Evolutionary conservation across 2,797 vertebrate species (phyloP), one percentile per base, ranked within the genome.

Genomic region (Anolis apletophallus): DNA sequence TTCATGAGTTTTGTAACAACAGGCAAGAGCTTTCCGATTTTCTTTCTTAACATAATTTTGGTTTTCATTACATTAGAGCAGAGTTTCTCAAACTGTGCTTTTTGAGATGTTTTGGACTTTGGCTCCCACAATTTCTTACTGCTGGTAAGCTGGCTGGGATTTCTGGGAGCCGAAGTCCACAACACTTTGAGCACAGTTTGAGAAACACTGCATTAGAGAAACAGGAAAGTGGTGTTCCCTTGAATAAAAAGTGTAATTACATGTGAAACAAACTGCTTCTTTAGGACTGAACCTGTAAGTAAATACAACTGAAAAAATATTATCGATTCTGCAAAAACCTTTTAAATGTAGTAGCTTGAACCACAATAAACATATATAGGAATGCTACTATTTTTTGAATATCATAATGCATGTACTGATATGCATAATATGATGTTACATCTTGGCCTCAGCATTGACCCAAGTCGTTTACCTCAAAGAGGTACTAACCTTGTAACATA

Each of bases 401-500:
- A 59, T 59, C 26, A 69, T 59, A 69, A 80, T 80, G 64, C 64
- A 77, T 77, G 21, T 69, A 57, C 40, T 36, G 80, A 77, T 87
- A 81, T 76, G 83, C 78, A 19, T 40, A 86, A 90, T 29, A n/a
- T 69, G 1, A 73, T 10, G 79, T 90, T 85, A 87, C 55, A 81
- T 29, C 68, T 3, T n/a, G 13, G 76, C 90, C 86, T 84, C 72
- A 74, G 64, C 36, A 83, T 14, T 94, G 93, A 92, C 87, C 88
- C 0, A 50, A 79, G 88, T 78, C 89, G 90, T 91, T 89, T 83
- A 88, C 72, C 88, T 86, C 3, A 85, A 88, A 91, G 79, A 93
- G 86, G 86, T 40, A 93, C 84, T 93, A 89, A 23, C 87, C 93
- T 91, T 93, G 87, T 90, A 83, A 92, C 29, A 16, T 80, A 46